These are phyloP conservation scores for Ceyx cyanopectus DNA, from an alignment of 2,113 vertebrate genomes.

Conservation along the genomic window DNA sequence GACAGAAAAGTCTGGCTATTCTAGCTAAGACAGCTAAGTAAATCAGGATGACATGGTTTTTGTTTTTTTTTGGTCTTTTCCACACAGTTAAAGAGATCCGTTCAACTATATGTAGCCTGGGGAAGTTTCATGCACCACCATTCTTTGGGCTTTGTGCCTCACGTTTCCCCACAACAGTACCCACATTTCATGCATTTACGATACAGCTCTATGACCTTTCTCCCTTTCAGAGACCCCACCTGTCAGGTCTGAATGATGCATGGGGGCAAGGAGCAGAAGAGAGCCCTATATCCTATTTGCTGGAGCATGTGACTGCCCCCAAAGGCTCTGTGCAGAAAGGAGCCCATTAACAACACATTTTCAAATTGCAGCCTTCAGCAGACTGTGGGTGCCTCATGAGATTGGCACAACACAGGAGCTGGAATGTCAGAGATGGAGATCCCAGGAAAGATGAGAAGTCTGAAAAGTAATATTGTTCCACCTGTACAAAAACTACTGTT, in stretches of 20 bases:
- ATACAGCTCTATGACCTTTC: neutral
- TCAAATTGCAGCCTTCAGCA: neutral
- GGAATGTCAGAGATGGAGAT: neutral
- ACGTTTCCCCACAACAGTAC: neutral
- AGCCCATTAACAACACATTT: neutral
- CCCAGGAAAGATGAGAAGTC: neutral
- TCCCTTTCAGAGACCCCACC: neutral
- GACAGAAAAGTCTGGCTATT: neutral
- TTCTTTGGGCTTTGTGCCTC: neutral
- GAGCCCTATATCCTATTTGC: neutral
- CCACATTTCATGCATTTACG: neutral
- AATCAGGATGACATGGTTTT: neutral
- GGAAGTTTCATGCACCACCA: neutral
- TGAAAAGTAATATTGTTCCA: neutral
- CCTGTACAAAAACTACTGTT: neutral
- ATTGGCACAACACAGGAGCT: neutral
- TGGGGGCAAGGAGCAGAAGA: neutral
- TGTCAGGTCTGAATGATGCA: neutral
- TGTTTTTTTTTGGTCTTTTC: fast-evolving
- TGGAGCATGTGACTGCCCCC: neutral
- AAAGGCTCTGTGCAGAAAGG: neutral
- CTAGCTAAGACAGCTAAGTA: neutral
- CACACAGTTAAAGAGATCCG: neutral
- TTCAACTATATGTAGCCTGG: neutral
- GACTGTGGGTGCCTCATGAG: neutral